Base-by-base conservation (phyloP, 1,140 invertebrate genomes). In the Oncopeltus fasciatus region DNA sequence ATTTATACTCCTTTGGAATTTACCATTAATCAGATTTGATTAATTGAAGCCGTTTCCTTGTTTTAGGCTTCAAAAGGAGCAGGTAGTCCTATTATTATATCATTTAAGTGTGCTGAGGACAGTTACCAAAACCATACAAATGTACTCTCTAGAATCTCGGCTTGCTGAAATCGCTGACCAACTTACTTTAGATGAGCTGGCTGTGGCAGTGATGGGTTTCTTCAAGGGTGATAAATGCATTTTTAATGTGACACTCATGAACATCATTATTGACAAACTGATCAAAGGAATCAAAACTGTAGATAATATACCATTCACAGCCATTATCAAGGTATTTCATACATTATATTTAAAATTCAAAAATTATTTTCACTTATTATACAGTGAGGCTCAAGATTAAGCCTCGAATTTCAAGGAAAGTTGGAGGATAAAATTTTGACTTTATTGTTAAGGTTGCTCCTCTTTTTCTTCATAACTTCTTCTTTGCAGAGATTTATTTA, bases 121-220 rank as follows among this genome's bases (percentile, higher is more conserved):
- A 14, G 16, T 26, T 1, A 29, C 14, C 9, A 61, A 61, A 21
- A 24, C 18, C 16, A 24, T 57, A 1, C 29, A 18, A 24, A 57
- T 64, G 51, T 64, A 56, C 31, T 20, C 51, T n/a, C 21, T 64
- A n/a, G 63, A 61, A 21, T 24, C 20, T 18, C 31, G 49, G 24
- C 21, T 64, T 8, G 59, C 26, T 16, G 20, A 47, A 27, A 9
- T 14, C 20, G 28, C 53, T 26, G 38, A 61, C 16, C 16, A 61
- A 1, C 29, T 64, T 18, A 28, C 31, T 12, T 24, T 64, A 4
- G 63, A 64, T 47, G 63, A 64, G 24, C 18, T 64, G 5, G 63
- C 59, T 28, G 63, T 64, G 0, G 63, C 63, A 5, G 21, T 59
- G 24, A 56, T 61, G 51, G 63, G 63, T 0, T 64, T 64, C 27